phyloP scores from a whole-genome alignment of 1,140 invertebrate species.

The Drosophila biarmipes region DNA sequence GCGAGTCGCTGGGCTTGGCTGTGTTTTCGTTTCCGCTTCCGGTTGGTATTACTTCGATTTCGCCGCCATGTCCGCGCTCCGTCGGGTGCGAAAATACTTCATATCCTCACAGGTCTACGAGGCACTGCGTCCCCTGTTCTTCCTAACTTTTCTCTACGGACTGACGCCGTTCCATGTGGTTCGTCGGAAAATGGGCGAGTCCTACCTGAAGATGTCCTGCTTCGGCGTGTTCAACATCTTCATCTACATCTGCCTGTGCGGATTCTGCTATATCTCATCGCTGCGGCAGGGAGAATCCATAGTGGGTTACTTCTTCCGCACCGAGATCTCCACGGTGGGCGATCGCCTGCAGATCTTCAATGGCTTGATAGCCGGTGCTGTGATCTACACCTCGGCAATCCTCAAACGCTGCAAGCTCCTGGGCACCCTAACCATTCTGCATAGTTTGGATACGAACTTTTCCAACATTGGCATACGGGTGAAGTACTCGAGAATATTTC shows the following conservation, averaged over 20 bases:
- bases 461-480: conserved; percentile 58
- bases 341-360: conserved; percentile 73
- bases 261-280: conserved; percentile 69
- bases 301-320: conserved; percentile 75
- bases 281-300: conserved; percentile 68
- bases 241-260: conserved; percentile 60
- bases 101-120: conserved; percentile 77
- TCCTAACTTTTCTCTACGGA: conserved; percentile 69
- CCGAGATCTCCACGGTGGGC: conserved; percentile 68
- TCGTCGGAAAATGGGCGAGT: conserved; percentile 61
- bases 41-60: conserved; percentile 6
- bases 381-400: conserved; percentile 67
- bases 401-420: conserved; percentile 63
- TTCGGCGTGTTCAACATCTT: conserved; percentile 72
- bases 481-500: conserved; percentile 71
- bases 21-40: conserved; percentile 21
- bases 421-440: conserved; percentile 58
- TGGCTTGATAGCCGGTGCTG: conserved; percentile 63
- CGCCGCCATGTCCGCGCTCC: conserved; percentile 52
- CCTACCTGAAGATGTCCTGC: conserved; percentile 63
- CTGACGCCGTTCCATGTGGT: conserved; percentile 72
- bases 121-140: conserved; percentile 71
- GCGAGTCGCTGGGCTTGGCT: conserved; percentile 8
- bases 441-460: conserved; percentile 67
- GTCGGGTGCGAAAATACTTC: conserved; percentile 71